Evolutionary conservation across 1,140 invertebrate species (phyloP), one percentile per base, ranked within the genome.

Genomic region (Lasioglossum baleicum): DNA sequence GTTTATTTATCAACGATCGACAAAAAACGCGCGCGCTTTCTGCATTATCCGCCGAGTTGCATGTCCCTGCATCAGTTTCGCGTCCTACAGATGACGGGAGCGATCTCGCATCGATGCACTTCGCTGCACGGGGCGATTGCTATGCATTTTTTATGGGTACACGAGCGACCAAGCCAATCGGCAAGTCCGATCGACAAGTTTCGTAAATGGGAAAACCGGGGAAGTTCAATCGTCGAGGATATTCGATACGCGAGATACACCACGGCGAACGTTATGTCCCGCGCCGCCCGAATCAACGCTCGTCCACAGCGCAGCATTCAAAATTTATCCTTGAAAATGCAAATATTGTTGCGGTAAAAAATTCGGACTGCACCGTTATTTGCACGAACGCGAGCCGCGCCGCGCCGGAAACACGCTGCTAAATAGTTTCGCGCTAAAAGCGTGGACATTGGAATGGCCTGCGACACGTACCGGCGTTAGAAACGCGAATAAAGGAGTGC

Each of bases 51-150:
- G 7, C 48, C 20, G 58, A 48, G 44, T 48, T 7, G 11, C 42
- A 7, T 1, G 4, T 15, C 20, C 5, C 0, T 11, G 17, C 7
- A 40, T 26, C 56, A 44, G 35, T 10, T 20, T 26, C 8, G 11
- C 17, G n/a, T 7, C 60, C 65, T 15, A 42, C 31, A 83, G 84
- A 72, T 86, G 84, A 73, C 84, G 75, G 44, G 13, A 72, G 17
- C 20, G 31, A 80, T 70, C 31, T 35, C 72, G 13, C n/a, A 17
- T 1, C n/a, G 20, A 22, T 26, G 42, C 56, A 31, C 48, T 44
- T 22, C 10, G 7, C 20, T 7, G 15, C 6, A 6, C 11, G 13
- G 5, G 13, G 5, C 48, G 26, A 53, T 61, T 61, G 7, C 7
- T 7, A 5, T 40, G 22, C 60, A 64, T 53, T 13, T 65, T 65